These are phyloP conservation scores for Nipponia nippon DNA, from an alignment of 2,113 vertebrate species.

Conservation along the genomic window DNA sequence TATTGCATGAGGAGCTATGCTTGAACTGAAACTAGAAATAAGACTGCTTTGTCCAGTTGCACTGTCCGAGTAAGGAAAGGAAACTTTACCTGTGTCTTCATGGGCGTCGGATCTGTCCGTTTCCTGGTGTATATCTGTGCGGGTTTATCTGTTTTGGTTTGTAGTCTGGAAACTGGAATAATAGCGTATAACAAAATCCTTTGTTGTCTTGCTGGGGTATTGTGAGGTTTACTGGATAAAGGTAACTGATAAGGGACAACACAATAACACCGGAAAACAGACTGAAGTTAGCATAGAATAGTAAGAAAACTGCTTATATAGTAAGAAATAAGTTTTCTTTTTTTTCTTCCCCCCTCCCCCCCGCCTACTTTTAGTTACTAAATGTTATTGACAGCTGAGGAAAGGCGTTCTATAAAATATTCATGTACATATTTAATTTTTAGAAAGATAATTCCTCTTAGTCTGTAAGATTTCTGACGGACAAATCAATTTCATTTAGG, in stretches of 20 bases:
- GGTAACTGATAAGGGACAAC: not conserved
- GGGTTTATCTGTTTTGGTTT: not conserved
- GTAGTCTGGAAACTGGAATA: not conserved
- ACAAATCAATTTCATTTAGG: not conserved
- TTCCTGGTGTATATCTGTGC: not conserved
- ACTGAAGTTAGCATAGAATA: not conserved
- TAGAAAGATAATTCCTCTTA: not conserved
- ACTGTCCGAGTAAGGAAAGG: not conserved
- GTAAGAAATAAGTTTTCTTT: not conserved
- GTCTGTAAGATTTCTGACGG: not conserved
- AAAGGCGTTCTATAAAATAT: not conserved
- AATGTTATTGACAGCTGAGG: not conserved
- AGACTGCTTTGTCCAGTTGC: not conserved
- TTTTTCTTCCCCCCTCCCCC: too few species aligned
- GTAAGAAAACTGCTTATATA: not conserved
- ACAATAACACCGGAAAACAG: not conserved
- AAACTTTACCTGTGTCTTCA: not conserved
- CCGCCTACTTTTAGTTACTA: not conserved
- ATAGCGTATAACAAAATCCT: not conserved
- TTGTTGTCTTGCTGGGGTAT: not conserved
- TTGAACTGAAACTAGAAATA: not conserved
- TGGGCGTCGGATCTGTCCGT: not conserved
- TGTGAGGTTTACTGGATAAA: not conserved
- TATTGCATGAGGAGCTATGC: not conserved
- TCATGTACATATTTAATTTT: not conserved